Conservation (phyloP, 2,888 invertebrate species). For the Cephus runcator region DNA sequence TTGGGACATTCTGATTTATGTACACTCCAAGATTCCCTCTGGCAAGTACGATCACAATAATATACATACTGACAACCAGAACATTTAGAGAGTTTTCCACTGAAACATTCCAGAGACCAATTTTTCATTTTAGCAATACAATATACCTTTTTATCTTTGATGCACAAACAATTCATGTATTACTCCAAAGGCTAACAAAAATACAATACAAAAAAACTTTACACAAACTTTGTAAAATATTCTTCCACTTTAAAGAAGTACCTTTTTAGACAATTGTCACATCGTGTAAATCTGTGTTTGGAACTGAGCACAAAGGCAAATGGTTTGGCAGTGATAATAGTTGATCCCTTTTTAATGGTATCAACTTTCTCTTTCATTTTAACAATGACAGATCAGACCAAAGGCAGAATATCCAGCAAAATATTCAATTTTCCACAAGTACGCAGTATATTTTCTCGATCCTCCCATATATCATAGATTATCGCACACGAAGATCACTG, state of each 20-base stretch:
- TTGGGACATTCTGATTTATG: slow-evolving; percentile 88
- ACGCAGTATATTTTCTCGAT: background rate
- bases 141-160: background rate
- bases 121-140: background rate
- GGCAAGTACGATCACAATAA: slow-evolving; percentile 86
- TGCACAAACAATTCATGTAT: background rate
- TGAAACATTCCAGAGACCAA: slow-evolving; percentile 61
- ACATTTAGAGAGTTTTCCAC: slow-evolving; percentile 81
- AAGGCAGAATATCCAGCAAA: background rate
- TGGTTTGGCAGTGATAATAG: slow-evolving; percentile 78
- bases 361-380: slow-evolving; percentile 62
- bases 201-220: background rate
- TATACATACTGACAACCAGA: slow-evolving; percentile 84
- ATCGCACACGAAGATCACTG: background rate
- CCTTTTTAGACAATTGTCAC: slow-evolving; percentile 76
- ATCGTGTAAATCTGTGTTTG: slow-evolving; percentile 75
- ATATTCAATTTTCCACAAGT: background rate
- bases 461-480: background rate
- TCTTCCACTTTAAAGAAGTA: slow-evolving; percentile 19
- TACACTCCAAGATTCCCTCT: slow-evolving; percentile 82
- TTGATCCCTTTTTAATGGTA: slow-evolving; percentile 70
- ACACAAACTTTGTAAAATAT: background rate
- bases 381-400: background rate
- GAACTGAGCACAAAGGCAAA: slow-evolving; percentile 80
- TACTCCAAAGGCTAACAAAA: background rate